Evolutionary conservation across 2,797 vertebrate genomes (phyloP), one percentile per base, ranked within the genome.

Genomic region (Notolepis coatsorum): DNA sequence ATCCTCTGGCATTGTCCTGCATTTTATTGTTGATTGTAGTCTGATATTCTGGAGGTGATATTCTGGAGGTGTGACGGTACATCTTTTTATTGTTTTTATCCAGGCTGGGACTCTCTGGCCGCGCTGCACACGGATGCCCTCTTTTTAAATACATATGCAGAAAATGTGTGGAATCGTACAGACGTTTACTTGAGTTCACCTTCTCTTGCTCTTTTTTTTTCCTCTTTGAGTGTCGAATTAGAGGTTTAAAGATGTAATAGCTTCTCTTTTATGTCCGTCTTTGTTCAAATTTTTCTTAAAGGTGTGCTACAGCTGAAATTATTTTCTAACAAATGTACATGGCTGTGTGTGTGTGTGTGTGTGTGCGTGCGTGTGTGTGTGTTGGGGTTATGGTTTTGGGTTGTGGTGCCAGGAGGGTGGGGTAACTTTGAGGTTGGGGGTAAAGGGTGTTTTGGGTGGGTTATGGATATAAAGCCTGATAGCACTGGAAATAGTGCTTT

Each of bases 401-500:
- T 76, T 80, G 77, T 81, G 85, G 79, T 84, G 85, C 80, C 83
- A 78, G 80, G 81, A 61, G 82, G 85, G 77, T 76, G 71, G 82
- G 73, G 61, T 70, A 76, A 28, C 57, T 51, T 9, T 43, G 39
- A 56, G 58, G 62, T 55, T 25, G 53, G 48, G 49, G 39, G 18
- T 17, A 68, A 68, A 74, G 84, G 84, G 76, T 86, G 78, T 82
- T 81, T 50, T 80, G 82, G 85, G 84, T 78, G 73, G 88, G 68
- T 82, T 63, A 82, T 81, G 88, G 87, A 89, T 85, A 82, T 71
- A 86, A 91, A 91, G 88, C 92, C 91, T 93, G 90, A 90, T 87
- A 92, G 92, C 92, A 93, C 93, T 93, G 91, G 90, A 93, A 88
- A 67, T 83, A 83, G 91, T 93, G 92, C 92, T 92, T 92, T 87